Evolutionary conservation across 2,797 vertebrate species (phyloP).

Genomic region (Peromyscus nudipes): DNA sequence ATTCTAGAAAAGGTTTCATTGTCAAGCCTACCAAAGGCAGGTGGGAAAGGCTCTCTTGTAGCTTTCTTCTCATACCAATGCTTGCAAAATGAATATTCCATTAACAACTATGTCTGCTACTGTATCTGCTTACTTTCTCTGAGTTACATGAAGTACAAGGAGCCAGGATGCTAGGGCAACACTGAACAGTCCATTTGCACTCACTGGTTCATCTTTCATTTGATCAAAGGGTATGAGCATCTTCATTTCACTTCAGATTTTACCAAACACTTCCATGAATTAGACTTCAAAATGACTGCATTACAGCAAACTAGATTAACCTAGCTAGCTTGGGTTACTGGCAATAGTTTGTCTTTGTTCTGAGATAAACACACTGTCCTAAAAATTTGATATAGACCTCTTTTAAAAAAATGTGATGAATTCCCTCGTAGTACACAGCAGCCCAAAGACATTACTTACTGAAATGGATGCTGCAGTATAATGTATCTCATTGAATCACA

Average conservation of each 20-base stretch:
- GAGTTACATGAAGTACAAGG: slow-evolving; percentile 47
- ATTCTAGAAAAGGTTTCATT: slow-evolving; percentile 48
- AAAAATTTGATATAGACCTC: slow-evolving; percentile 72
- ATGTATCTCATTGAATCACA: slow-evolving; percentile 74
- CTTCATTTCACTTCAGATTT: slow-evolving; percentile 62
- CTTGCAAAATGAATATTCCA: slow-evolving; percentile 41
- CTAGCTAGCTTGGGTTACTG: slow-evolving; percentile 45
- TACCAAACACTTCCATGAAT: slow-evolving; percentile 17
- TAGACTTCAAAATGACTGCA: slow-evolving; percentile 59
- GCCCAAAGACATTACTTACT: slow-evolving; percentile 72
- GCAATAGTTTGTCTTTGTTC: slow-evolving; percentile 71
- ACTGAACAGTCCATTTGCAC: slow-evolving; percentile 1
- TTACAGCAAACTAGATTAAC: slow-evolving; percentile 66
- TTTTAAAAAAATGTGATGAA: slow-evolving; percentile 70
- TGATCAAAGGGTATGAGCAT: slow-evolving; percentile 58
- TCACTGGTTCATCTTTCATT: slow-evolving; percentile 42
- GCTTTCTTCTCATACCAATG: slow-evolving; percentile 62
- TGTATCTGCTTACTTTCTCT: slow-evolving; percentile 64
- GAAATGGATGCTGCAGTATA: slow-evolving; percentile 64
- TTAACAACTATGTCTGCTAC: slow-evolving; percentile 30
- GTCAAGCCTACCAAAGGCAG: slow-evolving; percentile 54
- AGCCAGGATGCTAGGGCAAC: not conserved
- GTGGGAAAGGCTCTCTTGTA: slow-evolving; percentile 42
- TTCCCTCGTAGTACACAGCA: slow-evolving; percentile 41
- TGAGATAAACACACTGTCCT: slow-evolving; percentile 64